A percentile compares a stretch with the other conserved stretches of the same genome.
Conservation (phyloP, 2,888 invertebrate species). For the Odontocerum albicorne region DNA sequence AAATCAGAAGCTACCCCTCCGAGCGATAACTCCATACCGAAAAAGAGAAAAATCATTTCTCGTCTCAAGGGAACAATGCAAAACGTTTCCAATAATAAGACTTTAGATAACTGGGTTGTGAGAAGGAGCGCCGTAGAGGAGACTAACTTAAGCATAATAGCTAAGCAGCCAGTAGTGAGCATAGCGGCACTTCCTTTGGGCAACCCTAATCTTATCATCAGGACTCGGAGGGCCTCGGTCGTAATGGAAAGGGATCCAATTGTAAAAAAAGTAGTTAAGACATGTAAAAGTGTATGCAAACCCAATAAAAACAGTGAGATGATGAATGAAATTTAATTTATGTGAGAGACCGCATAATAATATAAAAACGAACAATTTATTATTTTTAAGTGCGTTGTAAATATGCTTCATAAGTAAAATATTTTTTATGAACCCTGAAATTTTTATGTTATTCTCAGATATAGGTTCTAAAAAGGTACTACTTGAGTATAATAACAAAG, state of each 20-base stretch:
- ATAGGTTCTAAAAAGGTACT: conserved; percentile 5
- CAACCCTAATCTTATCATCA: conserved; percentile 40
- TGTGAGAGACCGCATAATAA: background rate
- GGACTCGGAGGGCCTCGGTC: conserved; percentile 40
- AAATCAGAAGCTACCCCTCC: background rate
- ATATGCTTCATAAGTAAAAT: conserved; percentile 30
- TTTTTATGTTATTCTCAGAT: conserved; percentile 18
- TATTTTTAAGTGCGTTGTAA: conserved; percentile 30
- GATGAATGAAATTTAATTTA: conserved; percentile 33
- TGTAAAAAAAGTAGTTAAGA: conserved; percentile 25
- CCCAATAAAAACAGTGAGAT: conserved; percentile 29
- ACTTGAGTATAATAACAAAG: conserved; percentile 3
- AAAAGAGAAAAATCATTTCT: conserved; percentile 29
- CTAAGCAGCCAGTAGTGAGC: conserved; percentile 32
- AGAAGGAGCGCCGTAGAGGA: background rate
- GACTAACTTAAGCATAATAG: conserved; percentile 11
- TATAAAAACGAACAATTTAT: conserved; percentile 25
- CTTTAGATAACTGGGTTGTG: conserved; percentile 32
- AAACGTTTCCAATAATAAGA: conserved; percentile 27
- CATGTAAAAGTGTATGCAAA: conserved; percentile 24
- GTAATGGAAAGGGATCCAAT: conserved; percentile 29
- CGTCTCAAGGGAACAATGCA: conserved; percentile 19
- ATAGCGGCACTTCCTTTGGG: conserved; percentile 37
- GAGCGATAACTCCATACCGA: conserved; percentile 18
- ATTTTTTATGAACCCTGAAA: conserved; percentile 29